Evolutionary conservation across 2,113 vertebrate species (phyloP).

Genomic region (Carassius gibelio): DNA sequence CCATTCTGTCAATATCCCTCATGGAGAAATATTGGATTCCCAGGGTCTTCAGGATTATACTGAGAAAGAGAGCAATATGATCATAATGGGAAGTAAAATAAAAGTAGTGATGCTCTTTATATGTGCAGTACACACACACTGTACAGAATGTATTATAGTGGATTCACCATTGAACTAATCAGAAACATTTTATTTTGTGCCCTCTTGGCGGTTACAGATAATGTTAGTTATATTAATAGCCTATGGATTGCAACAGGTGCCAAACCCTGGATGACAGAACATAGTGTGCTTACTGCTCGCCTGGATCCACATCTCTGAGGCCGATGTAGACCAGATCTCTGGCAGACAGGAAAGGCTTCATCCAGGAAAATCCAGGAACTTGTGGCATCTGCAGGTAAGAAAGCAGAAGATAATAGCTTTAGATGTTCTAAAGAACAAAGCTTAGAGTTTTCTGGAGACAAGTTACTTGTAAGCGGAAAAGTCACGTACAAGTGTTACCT

Average conservation of each 20-base stretch:
- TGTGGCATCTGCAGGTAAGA: constrained; percentile 79
- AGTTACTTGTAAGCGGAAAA: background rate
- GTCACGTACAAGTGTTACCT: background rate
- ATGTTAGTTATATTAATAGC: background rate
- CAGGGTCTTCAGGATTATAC: constrained; percentile 90
- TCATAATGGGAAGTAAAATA: background rate
- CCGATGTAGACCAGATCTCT: constrained; percentile 93
- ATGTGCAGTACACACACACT: background rate
- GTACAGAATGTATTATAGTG: too few relatives aligned
- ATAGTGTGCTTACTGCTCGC: constrained; percentile 85
- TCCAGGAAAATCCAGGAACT: constrained; percentile 94
- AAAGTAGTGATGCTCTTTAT: background rate
- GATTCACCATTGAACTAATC: background rate
- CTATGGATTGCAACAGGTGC: background rate
- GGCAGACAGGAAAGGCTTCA: constrained; percentile 87
- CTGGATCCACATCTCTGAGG: constrained; percentile 90
- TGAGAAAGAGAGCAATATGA: constrained; percentile 61
- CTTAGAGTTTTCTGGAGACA: background rate
- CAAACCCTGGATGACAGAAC: background rate
- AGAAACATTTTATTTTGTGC: background rate
- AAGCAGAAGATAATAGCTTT: background rate
- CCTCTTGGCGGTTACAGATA: background rate
- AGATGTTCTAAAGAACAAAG: too few relatives aligned
- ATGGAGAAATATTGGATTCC: constrained; percentile 95
- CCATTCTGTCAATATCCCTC: constrained; percentile 93